Evolutionary conservation across 2,888 invertebrate genomes (phyloP).

Genomic region (Agriopis leucophaearia): DNA sequence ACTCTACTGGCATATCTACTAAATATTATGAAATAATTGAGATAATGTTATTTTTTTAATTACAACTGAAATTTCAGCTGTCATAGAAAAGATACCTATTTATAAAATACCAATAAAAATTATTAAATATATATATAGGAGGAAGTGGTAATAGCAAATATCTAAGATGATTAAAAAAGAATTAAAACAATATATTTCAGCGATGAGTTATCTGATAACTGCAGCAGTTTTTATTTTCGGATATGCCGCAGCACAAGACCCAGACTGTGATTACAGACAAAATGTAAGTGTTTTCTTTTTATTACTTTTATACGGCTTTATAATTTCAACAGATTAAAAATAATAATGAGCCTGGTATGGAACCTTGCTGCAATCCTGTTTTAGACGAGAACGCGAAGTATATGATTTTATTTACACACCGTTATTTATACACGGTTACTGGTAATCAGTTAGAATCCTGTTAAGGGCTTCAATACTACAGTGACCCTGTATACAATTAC

Average conservation of each 20-base stretch:
- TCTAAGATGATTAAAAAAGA: not conserved
- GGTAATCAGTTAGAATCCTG: no score
- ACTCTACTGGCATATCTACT: no score
- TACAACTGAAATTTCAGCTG: not conserved
- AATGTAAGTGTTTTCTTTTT: constrained; percentile 1
- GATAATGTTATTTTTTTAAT: not conserved
- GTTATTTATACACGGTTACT: no score
- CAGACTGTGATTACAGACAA: constrained; percentile 14
- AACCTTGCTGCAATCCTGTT: not conserved
- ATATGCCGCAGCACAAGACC: constrained; percentile 12
- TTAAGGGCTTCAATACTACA: no score
- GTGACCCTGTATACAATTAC: no score
- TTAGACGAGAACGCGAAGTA: not conserved
- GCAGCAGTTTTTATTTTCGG: constrained; percentile 6
- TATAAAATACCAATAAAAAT: not conserved
- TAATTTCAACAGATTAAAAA: not conserved
- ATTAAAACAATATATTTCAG: constrained; percentile 7
- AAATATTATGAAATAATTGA: not conserved
- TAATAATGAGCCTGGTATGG: not conserved
- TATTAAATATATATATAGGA: not conserved
- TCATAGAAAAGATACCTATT: no score
- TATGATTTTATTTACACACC: not conserved
- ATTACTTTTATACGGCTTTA: not conserved
- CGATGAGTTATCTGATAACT: not conserved
- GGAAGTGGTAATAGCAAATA: not conserved